Evolutionary conservation across 2,888 invertebrate species (phyloP), one percentile per base, ranked within the genome.

Genomic region (Clistopyga incitator): DNA sequence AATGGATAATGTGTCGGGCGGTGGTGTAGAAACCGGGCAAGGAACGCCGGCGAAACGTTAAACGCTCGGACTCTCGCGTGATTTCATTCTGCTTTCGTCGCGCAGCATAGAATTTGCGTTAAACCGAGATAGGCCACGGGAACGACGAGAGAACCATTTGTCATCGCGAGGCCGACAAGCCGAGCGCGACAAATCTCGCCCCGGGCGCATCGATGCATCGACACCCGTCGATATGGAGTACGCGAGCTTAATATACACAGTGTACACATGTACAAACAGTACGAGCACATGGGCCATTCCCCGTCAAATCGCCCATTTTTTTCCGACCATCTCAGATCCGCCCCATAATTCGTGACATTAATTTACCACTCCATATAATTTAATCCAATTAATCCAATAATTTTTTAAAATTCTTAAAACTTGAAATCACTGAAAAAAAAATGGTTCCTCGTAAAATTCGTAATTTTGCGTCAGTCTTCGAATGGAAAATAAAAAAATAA

Each of bases 121-220:
- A 64, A 78, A 81, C 64, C 75, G 52, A 29, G 47, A 61, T 61
- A 61, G 29, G 61, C 34, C 61, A 6, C 54, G 6, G 25, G 59
- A 38, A 13, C 38, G 78, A 38, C 50, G 29, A 78, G 70, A 47
- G 25, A 71, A 78, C 88, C 87, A 91, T 91, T 90, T 89, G 90
- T 91, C 90, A 87, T 86, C 87, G 86, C 76, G 85, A 86, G 87
- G 85, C 86, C 87, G 87, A 88, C 87, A 87, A 88, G 86, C 88
- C 90, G 79, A 64, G 78, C 80, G 88, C 89, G 90, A 91, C 90
- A 88, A 89, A 90, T 90, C 89, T 89, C 90, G 85, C 89, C 87
- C 87, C 86, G 84, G 78, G 87, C 86, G 84, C 89, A 91, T 89
- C 86, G 88, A 87, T 86, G 83, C 88, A 90, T 89, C 85, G 89